These are phyloP conservation scores for Halcyon senegalensis DNA, from an alignment of 2,113 vertebrate species.

Conservation along the genomic window DNA sequence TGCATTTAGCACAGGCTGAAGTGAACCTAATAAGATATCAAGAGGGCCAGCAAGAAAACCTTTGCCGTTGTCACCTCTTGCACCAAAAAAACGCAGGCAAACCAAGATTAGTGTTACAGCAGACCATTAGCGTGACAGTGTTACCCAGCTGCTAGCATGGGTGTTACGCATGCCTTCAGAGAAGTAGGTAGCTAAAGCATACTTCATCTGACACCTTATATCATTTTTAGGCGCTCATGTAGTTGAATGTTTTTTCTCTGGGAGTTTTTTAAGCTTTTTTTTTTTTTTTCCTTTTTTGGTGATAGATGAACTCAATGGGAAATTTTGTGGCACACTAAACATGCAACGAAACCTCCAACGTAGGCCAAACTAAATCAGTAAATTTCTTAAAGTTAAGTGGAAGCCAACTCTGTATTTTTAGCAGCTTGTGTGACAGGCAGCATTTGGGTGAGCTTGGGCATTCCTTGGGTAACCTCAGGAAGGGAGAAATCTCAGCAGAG, in stretches of 20 bases:
- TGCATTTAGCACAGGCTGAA: slow-evolving; percentile 26
- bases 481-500: not conserved
- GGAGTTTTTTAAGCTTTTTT: not conserved
- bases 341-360: not conserved
- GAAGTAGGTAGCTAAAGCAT: not conserved
- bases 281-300: not conserved
- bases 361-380: not conserved
- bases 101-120: not conserved
- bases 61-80: not conserved
- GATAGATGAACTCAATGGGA: not conserved
- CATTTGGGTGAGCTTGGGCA: not conserved
- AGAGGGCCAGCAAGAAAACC: not conserved
- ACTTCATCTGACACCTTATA: not conserved
- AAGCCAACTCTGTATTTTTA: not conserved
- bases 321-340: not conserved
- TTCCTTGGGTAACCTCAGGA: not conserved
- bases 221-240: not conserved
- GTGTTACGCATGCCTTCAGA: not conserved
- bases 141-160: not conserved
- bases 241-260: not conserved
- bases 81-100: not conserved
- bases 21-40: slow-evolving; percentile 1
- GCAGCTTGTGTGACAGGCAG: not conserved
- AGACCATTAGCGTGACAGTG: not conserved
- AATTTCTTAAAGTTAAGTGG: not conserved